Evolutionary conservation across 1,140 invertebrate species (phyloP).

Genomic region (Notospermus geniculatus): DNA sequence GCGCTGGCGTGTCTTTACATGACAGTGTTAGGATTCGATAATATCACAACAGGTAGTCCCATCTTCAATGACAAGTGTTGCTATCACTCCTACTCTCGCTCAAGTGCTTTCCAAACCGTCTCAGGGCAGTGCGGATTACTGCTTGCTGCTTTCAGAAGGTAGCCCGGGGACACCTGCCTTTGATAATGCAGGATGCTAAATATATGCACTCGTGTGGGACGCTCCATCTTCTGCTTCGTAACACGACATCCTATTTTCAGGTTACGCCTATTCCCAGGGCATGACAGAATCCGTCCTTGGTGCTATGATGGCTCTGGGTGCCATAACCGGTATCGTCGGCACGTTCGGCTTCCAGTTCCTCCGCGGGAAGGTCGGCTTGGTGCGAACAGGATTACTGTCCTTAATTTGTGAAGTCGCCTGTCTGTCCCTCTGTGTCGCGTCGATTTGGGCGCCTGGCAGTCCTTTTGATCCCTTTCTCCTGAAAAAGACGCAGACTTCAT

Average conservation of each 20-base stretch:
- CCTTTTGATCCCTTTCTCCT: slow-evolving; percentile 56
- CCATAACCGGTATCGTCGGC: slow-evolving; percentile 57
- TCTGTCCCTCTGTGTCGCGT: slow-evolving; percentile 58
- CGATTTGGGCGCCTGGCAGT: slow-evolving; percentile 60
- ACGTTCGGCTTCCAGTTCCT: slow-evolving; percentile 56
- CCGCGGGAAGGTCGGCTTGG: slow-evolving; percentile 49
- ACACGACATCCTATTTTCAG: slow-evolving; percentile 30
- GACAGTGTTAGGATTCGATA: slow-evolving; percentile 63
- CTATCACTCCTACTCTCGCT: no score
- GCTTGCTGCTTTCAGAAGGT: no score
- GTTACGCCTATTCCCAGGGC: slow-evolving; percentile 57
- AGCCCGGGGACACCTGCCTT: no score
- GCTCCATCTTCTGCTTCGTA: no score
- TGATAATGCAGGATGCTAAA: no score
- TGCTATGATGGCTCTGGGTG: slow-evolving; percentile 54
- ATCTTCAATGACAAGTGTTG: no score
- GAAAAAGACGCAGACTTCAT: slow-evolving; percentile 7
- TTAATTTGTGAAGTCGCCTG: slow-evolving; percentile 44
- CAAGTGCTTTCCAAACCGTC: no score
- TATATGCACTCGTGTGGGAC: no score
- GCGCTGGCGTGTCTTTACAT: slow-evolving; percentile 59
- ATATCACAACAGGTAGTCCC: slow-evolving; percentile 59
- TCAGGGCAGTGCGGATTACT: no score
- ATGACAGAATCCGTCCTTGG: slow-evolving; percentile 57
- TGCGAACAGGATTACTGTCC: slow-evolving; percentile 53